Evolutionary conservation across 1,140 invertebrate genomes (phyloP), one percentile per base, ranked within the genome.

Genomic region (Laupala kohalensis): DNA sequence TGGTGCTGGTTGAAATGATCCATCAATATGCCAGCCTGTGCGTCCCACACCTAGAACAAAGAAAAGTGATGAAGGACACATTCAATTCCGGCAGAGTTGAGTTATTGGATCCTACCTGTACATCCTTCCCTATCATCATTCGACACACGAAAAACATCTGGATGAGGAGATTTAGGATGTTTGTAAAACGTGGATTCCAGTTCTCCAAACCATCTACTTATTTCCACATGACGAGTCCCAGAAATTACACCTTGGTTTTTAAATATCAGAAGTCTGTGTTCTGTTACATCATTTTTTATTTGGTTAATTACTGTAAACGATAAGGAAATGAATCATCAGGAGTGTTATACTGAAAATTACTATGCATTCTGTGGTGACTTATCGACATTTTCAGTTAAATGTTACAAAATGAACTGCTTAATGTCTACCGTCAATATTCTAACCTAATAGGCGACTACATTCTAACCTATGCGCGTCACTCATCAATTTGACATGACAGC

Each of bases 1-100:
- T 24, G 83, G 83, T 66, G 80, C 77, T 25, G 76, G 76, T 77
- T 83, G 82, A 74, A 83, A 83, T 73, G 81, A 82, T 0, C 83
- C 83, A 78, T 84, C 83, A 67, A 84, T 83, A 73, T 84, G 83
- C 83, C 83, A 84, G 19, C 83, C 83, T 19, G 82, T 83, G 72
- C 82, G 75, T 0, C 83, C 83, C 63, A 84, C 82, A 75, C 81
- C 80, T 80, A 70, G 26, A 67, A 67, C 0, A 25, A 67, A 25
- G 27, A 19, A 27, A 65, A 65, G n/a, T n/a, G n/a, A n/a, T 19
- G 19, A 53, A 53, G 19, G 0, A 53, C 37, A 53, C 9, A 53
- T 37, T 37, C 30, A 13, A 19, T 53, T 53, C 19, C 19, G 23
- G 64, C 64, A 65, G 23, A 24, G 23, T 25, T 24, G n/a, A 28